phyloP scores from a whole-genome alignment of 2,888 invertebrate genomes.

The Hemithea aestivaria region DNA sequence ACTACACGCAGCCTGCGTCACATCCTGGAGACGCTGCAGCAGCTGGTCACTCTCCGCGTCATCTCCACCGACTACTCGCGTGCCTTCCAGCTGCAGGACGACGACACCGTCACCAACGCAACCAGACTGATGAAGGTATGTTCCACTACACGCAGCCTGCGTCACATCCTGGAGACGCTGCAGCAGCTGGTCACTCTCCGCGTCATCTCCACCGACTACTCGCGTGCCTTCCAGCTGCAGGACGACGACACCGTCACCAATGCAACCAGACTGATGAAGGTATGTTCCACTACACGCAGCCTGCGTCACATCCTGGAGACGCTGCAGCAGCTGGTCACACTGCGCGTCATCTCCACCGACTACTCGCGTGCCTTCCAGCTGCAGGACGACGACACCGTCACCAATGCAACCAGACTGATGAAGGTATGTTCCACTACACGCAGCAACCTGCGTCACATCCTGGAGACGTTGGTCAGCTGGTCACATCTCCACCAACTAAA shows the following conservation, averaged over 20 bases:
- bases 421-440: conserved; percentile 79
- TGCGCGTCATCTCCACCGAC: conserved; percentile 88
- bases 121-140: conserved; percentile 92
- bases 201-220: conserved; percentile 87
- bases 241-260: conserved; percentile 91
- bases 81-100: conserved; percentile 90
- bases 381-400: conserved; percentile 91
- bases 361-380: conserved; percentile 85
- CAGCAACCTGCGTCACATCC: conserved; percentile 81
- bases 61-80: conserved; percentile 86
- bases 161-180: conserved; percentile 76
- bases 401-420: conserved; percentile 92
- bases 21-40: conserved; percentile 89
- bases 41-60: conserved; percentile 91
- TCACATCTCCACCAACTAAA: conserved; percentile 91
- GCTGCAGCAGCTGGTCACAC: conserved; percentile 92
- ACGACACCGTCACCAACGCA: conserved; percentile 89
- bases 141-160: background rate
- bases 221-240: conserved; percentile 86
- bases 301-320: conserved; percentile 65
- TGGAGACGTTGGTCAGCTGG: conserved; percentile 90
- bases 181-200: conserved; percentile 93
- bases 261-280: conserved; percentile 93
- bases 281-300: conserved; percentile 39
- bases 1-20: conserved; percentile 75